These are phyloP conservation scores for Leistus spinibarbis DNA, from an alignment of 2,888 invertebrate species.

Conservation along the genomic window DNA sequence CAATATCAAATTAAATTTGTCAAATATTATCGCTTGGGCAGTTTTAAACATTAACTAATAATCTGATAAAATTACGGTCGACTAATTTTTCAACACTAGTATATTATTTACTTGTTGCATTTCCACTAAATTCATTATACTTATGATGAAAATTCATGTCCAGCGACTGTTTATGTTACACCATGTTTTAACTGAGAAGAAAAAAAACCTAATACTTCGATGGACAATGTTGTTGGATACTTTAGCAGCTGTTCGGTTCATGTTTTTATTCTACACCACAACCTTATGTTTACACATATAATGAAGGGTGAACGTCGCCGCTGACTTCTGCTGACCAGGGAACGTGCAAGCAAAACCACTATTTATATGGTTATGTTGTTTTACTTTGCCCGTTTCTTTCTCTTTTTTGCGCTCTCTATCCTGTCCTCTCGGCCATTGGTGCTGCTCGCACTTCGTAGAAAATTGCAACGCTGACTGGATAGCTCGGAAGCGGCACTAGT, in stretches of 20 bases:
- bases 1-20: too few species aligned
- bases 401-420: not conserved
- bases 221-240: not conserved
- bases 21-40: too few species aligned
- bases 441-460: conserved; percentile 7
- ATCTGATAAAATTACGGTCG: too few species aligned
- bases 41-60: too few species aligned
- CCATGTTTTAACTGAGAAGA: not conserved
- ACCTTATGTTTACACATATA: not conserved
- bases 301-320: not conserved
- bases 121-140: too few species aligned
- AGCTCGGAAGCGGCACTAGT: not conserved
- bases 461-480: conserved; percentile 19
- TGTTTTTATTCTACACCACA: not conserved
- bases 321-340: conserved; percentile 15
- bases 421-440: not conserved
- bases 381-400: not conserved
- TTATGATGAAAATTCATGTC: too few species aligned
- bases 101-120: too few species aligned
- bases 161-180: not conserved
- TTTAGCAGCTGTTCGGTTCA: not conserved
- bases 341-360: not conserved
- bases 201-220: not conserved
- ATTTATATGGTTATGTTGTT: conserved; percentile 27
- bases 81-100: too few species aligned